These are phyloP conservation scores for Mus minutoides DNA, from an alignment of 2,797 vertebrate genomes.

Conservation along the genomic window DNA sequence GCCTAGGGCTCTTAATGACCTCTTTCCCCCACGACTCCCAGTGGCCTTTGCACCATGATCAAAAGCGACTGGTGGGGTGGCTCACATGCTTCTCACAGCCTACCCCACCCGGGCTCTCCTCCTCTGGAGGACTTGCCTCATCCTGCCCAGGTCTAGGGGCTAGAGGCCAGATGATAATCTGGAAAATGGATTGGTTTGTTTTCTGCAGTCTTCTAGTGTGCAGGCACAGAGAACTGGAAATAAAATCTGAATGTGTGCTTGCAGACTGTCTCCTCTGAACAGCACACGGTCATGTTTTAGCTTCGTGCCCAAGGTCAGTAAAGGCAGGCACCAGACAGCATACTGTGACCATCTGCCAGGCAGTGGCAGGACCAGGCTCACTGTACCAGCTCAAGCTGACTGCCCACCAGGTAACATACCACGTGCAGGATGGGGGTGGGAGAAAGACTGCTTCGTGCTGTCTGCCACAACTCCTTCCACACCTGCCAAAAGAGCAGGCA, in stretches of 20 bases:
- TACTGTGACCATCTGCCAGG: background rate
- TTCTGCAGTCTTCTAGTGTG: background rate
- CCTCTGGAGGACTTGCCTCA: no score
- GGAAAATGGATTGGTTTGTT: background rate
- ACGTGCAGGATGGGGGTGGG: accelerated
- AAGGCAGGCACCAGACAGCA: background rate
- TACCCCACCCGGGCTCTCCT: background rate
- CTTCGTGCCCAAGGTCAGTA: background rate
- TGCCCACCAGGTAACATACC: background rate
- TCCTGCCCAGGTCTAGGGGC: background rate
- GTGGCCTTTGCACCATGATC: background rate
- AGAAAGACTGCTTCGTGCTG: background rate
- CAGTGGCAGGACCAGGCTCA: background rate
- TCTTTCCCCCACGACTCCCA: accelerated
- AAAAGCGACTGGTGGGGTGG: background rate
- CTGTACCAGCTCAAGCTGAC: background rate
- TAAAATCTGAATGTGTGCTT: background rate
- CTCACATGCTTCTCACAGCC: background rate
- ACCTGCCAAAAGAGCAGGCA: background rate
- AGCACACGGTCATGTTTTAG: background rate
- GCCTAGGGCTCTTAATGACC: no score
- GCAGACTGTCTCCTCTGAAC: background rate
- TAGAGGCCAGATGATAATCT: background rate
- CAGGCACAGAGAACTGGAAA: background rate
- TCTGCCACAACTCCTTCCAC: background rate